Evolutionary conservation across 2,113 vertebrate species (phyloP).

Genomic region (Alouatta palliata): DNA sequence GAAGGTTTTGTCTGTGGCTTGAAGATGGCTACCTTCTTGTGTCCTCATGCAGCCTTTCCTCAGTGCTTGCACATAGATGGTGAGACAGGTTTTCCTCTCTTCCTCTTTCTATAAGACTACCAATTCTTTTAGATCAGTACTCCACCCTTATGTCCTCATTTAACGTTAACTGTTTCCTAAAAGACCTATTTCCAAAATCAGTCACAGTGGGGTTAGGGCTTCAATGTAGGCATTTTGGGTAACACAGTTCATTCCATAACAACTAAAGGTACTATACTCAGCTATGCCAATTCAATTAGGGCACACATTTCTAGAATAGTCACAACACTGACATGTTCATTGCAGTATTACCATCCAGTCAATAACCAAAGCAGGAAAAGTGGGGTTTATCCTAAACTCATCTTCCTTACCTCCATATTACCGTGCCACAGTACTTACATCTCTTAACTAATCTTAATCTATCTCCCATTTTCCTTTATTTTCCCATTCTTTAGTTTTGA

Average conservation of each 20-base stretch:
- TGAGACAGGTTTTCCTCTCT: not conserved
- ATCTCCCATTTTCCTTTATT: not conserved
- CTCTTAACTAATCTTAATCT: not conserved
- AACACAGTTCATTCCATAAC: not conserved
- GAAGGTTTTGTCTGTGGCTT: not conserved
- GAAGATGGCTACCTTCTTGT: not conserved
- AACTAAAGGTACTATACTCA: not conserved
- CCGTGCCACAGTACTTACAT: not conserved
- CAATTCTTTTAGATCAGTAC: not conserved
- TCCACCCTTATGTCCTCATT: not conserved
- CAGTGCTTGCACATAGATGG: not conserved
- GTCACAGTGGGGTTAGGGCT: not conserved
- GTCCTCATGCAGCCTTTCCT: not conserved
- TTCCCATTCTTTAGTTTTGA: constrained; percentile 8
- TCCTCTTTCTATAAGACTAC: not conserved
- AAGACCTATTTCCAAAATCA: not conserved
- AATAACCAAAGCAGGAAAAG: not conserved
- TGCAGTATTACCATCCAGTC: not conserved
- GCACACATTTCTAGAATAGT: not conserved
- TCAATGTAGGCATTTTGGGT: not conserved
- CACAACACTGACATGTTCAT: not conserved
- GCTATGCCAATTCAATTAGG: not conserved
- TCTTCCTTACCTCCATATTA: not conserved
- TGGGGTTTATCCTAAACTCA: not conserved
- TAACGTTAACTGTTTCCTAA: not conserved